Conservation (phyloP, 2,797 vertebrate genomes). For the Knipowitschia caucasica region DNA sequence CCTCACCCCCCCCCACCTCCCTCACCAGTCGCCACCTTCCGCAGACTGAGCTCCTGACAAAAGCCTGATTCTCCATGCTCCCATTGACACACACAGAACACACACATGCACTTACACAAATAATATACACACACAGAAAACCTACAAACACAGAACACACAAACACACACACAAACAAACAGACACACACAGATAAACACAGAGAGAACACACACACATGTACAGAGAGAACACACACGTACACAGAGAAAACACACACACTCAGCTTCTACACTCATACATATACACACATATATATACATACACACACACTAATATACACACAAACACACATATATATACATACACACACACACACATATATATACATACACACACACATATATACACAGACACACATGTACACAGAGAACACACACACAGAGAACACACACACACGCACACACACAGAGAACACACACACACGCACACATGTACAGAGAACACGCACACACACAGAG, state of each 20-base stretch:
- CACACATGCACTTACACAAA: slow-evolving; percentile 9
- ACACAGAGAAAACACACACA: neutral
- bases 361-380: neutral
- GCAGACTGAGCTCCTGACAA: slow-evolving; percentile 58
- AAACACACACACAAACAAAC: too few species aligned
- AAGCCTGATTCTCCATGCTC: slow-evolving; percentile 67
- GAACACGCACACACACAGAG: slow-evolving; percentile 53
- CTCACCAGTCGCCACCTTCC: slow-evolving; percentile 45
- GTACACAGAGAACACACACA: neutral
- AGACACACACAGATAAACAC: too few species aligned
- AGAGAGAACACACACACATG: neutral
- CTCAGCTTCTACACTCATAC: neutral
- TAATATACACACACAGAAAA: neutral
- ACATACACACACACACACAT: too few species aligned
- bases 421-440: neutral
- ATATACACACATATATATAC: too few species aligned
- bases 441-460: slow-evolving; percentile 49
- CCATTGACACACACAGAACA: slow-evolving; percentile 53
- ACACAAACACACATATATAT: too few species aligned
- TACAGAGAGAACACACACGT: neutral
- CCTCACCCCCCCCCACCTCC: neutral
- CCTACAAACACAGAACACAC: too few species aligned
- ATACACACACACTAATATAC: too few species aligned
- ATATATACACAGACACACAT: too few species aligned
- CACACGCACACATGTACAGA: too few species aligned